Conservation (phyloP, 2,797 vertebrate genomes). For the Oreochromis grahami region DNA sequence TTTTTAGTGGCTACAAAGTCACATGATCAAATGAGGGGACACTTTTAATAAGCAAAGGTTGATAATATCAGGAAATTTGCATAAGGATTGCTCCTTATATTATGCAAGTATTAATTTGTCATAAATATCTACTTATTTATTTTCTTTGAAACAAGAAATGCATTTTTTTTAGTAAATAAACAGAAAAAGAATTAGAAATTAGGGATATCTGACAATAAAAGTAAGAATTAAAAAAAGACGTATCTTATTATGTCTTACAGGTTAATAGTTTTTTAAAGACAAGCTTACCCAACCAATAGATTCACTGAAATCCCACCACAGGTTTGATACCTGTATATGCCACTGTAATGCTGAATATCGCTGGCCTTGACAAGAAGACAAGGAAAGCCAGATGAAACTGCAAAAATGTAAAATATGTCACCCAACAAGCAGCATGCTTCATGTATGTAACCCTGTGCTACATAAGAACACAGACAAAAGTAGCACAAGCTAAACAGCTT, state of each 20-base stretch:
- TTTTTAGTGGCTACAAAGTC: background rate
- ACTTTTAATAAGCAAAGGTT: background rate
- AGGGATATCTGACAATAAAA: background rate
- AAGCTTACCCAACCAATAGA: background rate
- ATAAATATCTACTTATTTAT: background rate
- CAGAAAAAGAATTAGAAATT: background rate
- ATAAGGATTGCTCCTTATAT: background rate
- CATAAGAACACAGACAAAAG: slow-evolving; percentile 57
- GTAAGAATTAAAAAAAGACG: background rate
- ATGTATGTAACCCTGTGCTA: slow-evolving; percentile 39
- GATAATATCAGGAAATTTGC: background rate
- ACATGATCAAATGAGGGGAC: background rate
- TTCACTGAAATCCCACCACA: background rate
- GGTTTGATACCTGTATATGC: background rate
- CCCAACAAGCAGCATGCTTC: slow-evolving; percentile 4
- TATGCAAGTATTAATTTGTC: background rate
- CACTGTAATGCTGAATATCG: background rate
- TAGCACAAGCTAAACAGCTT: slow-evolving; percentile 85
- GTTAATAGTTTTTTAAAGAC: background rate
- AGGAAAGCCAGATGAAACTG: slow-evolving; percentile 15
- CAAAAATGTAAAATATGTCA: slow-evolving; percentile 18
- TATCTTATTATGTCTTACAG: background rate
- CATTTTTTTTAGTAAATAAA: background rate
- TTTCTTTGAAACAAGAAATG: background rate
- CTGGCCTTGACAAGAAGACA: background rate